Conservation (phyloP, 2,797 vertebrate genomes). For the Pangasius djambal region DNA sequence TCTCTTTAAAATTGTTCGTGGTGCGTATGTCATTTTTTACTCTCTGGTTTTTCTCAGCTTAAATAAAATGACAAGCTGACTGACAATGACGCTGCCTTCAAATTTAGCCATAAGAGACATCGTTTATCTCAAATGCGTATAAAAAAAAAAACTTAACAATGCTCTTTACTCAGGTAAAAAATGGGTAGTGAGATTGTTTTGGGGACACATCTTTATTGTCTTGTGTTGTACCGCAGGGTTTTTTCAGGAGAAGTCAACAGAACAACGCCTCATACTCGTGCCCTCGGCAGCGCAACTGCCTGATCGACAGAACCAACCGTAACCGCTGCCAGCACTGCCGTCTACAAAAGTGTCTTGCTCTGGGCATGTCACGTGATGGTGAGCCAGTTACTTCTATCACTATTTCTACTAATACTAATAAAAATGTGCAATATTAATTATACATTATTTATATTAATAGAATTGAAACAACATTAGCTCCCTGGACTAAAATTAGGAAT, state of each 20-base stretch:
- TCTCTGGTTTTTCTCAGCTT: too few species aligned
- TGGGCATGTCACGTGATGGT: conserved; percentile 99
- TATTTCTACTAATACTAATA: background rate
- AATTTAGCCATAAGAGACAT: background rate
- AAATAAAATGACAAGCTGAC: too few species aligned
- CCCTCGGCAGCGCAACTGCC: conserved; percentile 98
- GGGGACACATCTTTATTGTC: background rate
- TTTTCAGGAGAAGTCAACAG: conserved; percentile 99
- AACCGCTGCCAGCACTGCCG: conserved; percentile 99
- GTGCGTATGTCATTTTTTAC: too few species aligned
- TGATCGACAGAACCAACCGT: conserved; percentile 99
- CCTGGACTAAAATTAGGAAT: background rate
- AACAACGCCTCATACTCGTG: conserved; percentile 98
- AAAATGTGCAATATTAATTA: background rate
- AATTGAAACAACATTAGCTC: background rate
- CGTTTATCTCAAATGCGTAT: background rate
- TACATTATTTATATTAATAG: background rate
- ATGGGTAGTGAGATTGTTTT: background rate
- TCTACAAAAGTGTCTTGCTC: conserved; percentile 98
- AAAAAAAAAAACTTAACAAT: background rate
- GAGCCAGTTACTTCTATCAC: conserved; percentile 61
- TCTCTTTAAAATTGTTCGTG: too few species aligned
- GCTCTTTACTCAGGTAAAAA: background rate
- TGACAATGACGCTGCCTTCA: background rate
- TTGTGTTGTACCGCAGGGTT: conserved; percentile 79